Base-by-base conservation (phyloP, 2,888 invertebrate species). In the Hemithea aestivaria region DNA sequence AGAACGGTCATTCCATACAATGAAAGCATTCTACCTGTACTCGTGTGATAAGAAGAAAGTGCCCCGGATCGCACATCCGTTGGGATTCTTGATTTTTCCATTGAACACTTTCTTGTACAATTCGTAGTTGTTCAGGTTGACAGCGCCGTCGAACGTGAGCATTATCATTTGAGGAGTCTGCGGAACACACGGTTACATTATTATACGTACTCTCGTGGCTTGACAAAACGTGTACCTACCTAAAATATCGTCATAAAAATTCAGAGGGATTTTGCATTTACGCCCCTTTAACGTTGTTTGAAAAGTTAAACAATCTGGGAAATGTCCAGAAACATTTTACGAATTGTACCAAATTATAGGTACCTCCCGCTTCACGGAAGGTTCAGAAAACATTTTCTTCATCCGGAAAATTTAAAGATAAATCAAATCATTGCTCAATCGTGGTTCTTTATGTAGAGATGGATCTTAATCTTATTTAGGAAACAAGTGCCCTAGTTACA, bases 11-110 rank as follows among this genome's bases (percentile, higher is more conserved):
- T 30, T 45, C 29, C 20, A 34, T 26, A 45, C 43, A 42, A 41
- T 41, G 32, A 29, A 41, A 41, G 37, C 27, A 43, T 69, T 21
- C 81, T 77, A 91, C 91, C 91, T 90, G 85, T 93, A 93, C 71
- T 93, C 93, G 73, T 98, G 98, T 4, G 96, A 94, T 49, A 96
- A 89, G 87, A 97, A 98, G 89, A 97, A 98, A 2, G 98, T 98
- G 44, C 96, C 97, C 53, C 90, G 92, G 52, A 97, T 92, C 8
- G 92, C 90, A 63, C 97, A 97, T 8, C 94, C 95, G 70, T 98
- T 97, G 27, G 96, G 95, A 84, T 97, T 97, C 64, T 92, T 89
- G 52, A 94, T 88, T 67, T 93, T 92, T 43, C 90, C 91, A 64
- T 91, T 90, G 73, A 97, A 95, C 36, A 97, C 94, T 80, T 94